Percentiles rank a stretch among this genome's conserved stretches.
These are phyloP conservation scores for Cloeon dipterum DNA, from an alignment of 2,888 invertebrate genomes.

Conservation along the genomic window DNA sequence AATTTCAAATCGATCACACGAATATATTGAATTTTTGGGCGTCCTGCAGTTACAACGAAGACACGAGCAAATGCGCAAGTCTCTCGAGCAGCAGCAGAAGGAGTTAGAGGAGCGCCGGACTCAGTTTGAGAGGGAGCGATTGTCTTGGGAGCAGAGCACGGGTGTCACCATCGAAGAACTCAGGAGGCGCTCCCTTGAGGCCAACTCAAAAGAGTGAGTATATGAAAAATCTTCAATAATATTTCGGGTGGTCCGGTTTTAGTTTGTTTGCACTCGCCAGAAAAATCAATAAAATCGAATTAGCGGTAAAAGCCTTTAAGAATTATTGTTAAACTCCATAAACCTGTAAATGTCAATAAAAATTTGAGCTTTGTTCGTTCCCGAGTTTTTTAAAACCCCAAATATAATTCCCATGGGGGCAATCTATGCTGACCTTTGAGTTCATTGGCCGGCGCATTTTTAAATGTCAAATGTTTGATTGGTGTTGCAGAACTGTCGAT, in stretches of 20 bases:
- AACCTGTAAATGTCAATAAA: background rate
- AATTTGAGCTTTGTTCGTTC: no score
- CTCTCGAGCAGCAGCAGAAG: conserved; percentile 70
- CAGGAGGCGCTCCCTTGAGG: conserved; percentile 66
- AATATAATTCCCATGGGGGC: no score
- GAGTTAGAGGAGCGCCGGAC: conserved; percentile 78
- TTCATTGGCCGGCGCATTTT: no score
- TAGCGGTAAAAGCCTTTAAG: no score
- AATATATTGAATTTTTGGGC: conserved; percentile 5
- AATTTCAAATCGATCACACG: background rate
- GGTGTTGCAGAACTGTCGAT: conserved; percentile 48
- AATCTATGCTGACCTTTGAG: no score
- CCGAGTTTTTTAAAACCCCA: no score
- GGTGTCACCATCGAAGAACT: conserved; percentile 76
- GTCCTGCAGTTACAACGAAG: conserved; percentile 45
- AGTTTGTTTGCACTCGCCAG: no score
- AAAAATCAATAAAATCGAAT: no score
- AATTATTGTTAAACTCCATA: no score
- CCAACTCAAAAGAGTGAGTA: conserved; percentile 69
- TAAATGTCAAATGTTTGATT: no score
- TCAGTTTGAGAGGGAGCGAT: conserved; percentile 63
- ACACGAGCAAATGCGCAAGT: conserved; percentile 58
- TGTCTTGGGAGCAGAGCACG: conserved; percentile 74
- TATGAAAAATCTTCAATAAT: conserved; percentile 1
- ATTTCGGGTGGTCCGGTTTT: background rate